Conservation (phyloP, 2,888 invertebrate species). For the Lithodes maja region DNA sequence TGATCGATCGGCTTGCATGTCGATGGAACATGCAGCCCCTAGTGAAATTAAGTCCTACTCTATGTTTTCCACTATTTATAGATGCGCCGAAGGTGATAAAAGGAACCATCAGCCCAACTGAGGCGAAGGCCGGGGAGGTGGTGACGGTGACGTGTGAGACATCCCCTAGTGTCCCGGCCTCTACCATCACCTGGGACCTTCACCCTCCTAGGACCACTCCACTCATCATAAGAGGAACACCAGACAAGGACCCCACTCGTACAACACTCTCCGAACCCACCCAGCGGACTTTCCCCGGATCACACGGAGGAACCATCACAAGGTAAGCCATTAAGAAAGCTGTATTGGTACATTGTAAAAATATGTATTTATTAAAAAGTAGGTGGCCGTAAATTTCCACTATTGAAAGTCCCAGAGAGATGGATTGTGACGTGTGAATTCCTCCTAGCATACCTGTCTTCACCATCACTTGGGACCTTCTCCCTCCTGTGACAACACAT, state of each 20-base stretch:
- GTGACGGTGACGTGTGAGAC: slow-evolving; percentile 40
- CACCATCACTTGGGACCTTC: too few species aligned
- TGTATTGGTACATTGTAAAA: too few species aligned
- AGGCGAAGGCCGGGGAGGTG: slow-evolving; percentile 39
- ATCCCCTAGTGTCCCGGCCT: slow-evolving; percentile 31
- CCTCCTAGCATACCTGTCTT: too few species aligned
- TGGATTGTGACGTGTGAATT: too few species aligned
- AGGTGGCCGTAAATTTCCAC: too few species aligned
- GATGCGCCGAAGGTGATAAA: slow-evolving; percentile 38
- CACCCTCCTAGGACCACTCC: not conserved
- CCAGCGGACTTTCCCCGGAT: slow-evolving; percentile 11
- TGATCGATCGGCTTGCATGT: too few species aligned
- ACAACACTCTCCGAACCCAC: slow-evolving; percentile 22
- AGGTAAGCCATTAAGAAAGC: not conserved
- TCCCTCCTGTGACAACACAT: too few species aligned
- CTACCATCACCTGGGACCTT: slow-evolving; percentile 38
- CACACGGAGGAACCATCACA: slow-evolving; percentile 28
- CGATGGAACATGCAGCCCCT: too few species aligned
- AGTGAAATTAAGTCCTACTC: too few species aligned
- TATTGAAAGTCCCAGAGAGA: too few species aligned
- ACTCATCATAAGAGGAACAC: too few species aligned
- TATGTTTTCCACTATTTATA: not conserved
- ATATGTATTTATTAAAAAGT: too few species aligned
- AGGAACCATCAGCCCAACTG: slow-evolving; percentile 12
- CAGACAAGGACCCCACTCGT: not conserved